Conservation (phyloP, 2,888 invertebrate species). For the Ophion obscuratus region DNA sequence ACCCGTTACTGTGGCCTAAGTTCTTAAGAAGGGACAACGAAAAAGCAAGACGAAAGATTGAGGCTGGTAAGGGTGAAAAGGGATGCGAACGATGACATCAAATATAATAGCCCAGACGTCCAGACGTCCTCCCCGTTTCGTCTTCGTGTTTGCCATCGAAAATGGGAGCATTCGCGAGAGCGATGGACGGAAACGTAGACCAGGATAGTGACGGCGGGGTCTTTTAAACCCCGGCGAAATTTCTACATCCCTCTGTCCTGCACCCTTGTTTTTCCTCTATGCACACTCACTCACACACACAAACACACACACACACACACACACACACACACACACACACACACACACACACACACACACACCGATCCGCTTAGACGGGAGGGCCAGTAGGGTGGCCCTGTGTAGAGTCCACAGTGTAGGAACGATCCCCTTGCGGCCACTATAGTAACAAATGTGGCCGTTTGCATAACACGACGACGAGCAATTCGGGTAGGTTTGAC, state of each 20-base stretch:
- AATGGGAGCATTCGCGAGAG: slow-evolving; percentile 55
- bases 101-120: slow-evolving; percentile 67
- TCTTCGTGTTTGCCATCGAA: slow-evolving; percentile 60
- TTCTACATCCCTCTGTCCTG: slow-evolving; percentile 16
- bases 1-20: too few species aligned
- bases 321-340: neutral
- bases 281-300: neutral
- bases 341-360: neutral
- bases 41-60: slow-evolving; percentile 61
- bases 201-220: slow-evolving; percentile 11
- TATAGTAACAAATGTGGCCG: slow-evolving; percentile 84
- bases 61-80: slow-evolving; percentile 68
- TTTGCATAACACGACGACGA: slow-evolving; percentile 84
- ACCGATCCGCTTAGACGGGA: slow-evolving; percentile 18
- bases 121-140: slow-evolving; percentile 60
- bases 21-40: neutral
- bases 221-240: slow-evolving; percentile 39
- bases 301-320: neutral
- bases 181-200: neutral
- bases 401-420: slow-evolving; percentile 72
- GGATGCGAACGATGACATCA: slow-evolving; percentile 66
- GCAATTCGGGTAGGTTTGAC: slow-evolving; percentile 84
- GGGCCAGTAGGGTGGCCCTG: slow-evolving; percentile 69
- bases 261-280: slow-evolving; percentile 21
- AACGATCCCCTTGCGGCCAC: slow-evolving; percentile 82